Base-by-base conservation (phyloP, 2,797 vertebrate genomes). In the Orientallactaga sibirica region DNA sequence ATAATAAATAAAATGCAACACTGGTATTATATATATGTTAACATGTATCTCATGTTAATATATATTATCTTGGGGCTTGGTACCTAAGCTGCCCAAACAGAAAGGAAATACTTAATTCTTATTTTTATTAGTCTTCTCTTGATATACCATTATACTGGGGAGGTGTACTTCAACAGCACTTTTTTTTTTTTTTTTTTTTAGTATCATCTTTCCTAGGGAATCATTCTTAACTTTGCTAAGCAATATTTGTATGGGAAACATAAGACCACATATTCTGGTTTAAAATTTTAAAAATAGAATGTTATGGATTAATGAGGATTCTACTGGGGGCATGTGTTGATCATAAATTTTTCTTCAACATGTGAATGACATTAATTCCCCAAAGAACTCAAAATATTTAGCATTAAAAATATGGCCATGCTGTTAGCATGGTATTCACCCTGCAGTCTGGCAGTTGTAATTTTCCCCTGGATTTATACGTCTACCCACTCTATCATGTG, bases 381-480 rank as follows among this genome's bases (percentile, higher is more conserved):
- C 75, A 81, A 86, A 95, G 92, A 93, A 86, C 27, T 83, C 91
- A 48, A 90, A 91, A 93, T 95, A 96, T 93, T 95, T 96, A 96
- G 82, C 84, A 55, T 86, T 86, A 96, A 95, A 95, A 95, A 84
- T 75, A 66, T 10, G 5, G 74, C 22, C 82, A 41, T 75, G 52
- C 76, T 94, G 55, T 84, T 93, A 75, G 77, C 93, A 15, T 43
- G 87, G 76, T 86, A 92, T 94, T 94, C 48, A 78, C 27, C 86
- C 43, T 94, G 91, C 88, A 94, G 52, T 81, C 86, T 79, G 73
- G 73, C 55, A 88, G 82, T 86, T 81, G 83, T 64, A 93, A 93
- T 91, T 70, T 80, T 27, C 55, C 91, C 55, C n/a, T 64, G 41
- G 88, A 96, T 95, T 94, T 96, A 91, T 94, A 91, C 70, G 88